phyloP scores from a whole-genome alignment of 2,797 vertebrate genomes.

The Vespertilio murinus region DNA sequence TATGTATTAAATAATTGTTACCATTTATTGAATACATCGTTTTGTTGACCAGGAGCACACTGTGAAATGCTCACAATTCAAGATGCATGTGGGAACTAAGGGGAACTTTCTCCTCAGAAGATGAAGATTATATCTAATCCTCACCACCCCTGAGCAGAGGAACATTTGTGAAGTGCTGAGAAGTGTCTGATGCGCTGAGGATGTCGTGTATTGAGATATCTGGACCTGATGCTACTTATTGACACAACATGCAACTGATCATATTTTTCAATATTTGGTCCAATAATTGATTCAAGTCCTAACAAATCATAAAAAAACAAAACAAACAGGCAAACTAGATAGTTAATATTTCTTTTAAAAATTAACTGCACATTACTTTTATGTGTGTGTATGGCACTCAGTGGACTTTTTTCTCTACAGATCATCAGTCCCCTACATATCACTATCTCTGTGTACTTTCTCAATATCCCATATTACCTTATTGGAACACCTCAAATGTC shows the following conservation, averaged over 20 bases:
- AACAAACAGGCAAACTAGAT: background rate
- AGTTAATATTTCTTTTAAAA: background rate
- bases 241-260: background rate
- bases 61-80: background rate
- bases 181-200: background rate
- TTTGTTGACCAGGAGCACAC: background rate
- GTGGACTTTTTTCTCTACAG: background rate
- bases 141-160: background rate
- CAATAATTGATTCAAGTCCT: background rate
- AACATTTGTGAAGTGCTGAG: background rate
- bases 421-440: background rate
- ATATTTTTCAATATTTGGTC: background rate
- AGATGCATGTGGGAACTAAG: background rate
- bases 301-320: background rate
- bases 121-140: background rate
- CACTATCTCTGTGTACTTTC: background rate
- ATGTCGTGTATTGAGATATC: background rate
- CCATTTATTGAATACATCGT: background rate
- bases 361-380: background rate
- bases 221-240: background rate
- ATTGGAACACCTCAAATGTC: background rate
- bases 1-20: background rate
- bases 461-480: background rate
- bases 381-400: background rate
- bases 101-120: background rate